Evolutionary conservation across 2,113 vertebrate species (phyloP).

Genomic region (Marcusenius ussheri): DNA sequence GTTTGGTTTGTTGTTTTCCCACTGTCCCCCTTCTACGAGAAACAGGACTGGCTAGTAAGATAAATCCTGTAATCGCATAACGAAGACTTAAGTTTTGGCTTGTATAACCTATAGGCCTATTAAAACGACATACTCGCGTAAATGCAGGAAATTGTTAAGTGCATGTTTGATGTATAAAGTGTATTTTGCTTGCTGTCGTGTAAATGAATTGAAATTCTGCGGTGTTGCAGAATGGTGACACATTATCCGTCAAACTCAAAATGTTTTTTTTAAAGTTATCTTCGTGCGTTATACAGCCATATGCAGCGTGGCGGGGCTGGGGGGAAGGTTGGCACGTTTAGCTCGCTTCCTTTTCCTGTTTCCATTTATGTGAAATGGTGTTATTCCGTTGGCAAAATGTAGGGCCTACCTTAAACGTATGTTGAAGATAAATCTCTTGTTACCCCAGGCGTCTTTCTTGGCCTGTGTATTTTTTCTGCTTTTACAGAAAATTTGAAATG

Average conservation of each 20-base stretch:
- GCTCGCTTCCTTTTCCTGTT: neutral
- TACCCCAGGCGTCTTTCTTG: neutral
- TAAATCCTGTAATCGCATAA: neutral
- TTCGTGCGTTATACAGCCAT: neutral
- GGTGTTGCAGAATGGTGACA: neutral
- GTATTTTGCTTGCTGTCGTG: neutral
- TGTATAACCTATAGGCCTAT: neutral
- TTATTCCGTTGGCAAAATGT: neutral
- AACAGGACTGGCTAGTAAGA: neutral
- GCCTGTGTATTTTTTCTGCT: neutral
- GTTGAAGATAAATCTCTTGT: neutral
- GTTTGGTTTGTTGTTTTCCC: neutral
- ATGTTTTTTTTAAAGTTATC: neutral
- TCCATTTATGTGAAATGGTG: conserved; percentile 12
- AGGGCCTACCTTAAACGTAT: neutral
- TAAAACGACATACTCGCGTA: neutral
- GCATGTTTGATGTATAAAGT: neutral
- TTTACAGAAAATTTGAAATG: neutral
- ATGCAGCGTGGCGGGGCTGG: neutral
- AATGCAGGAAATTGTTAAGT: neutral
- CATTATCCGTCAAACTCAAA: neutral
- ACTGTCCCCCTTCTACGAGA: neutral
- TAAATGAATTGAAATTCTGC: neutral
- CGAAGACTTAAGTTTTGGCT: neutral
- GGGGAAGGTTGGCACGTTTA: neutral